Conservation (phyloP, 2,888 invertebrate species). For the Lasioglossum vierecki region DNA sequence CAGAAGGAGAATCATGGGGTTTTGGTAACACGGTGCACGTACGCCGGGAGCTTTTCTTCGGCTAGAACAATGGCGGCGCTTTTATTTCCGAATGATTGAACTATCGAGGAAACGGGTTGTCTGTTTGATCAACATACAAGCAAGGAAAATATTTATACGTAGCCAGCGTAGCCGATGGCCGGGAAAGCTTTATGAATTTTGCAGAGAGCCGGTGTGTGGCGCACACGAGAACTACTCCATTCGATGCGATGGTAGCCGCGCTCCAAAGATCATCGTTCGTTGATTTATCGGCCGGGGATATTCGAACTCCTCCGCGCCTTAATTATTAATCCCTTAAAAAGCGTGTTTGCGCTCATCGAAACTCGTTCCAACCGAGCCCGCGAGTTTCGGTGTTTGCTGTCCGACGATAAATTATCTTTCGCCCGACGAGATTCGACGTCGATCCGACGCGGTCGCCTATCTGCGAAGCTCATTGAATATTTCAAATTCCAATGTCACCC, state of each 20-base stretch:
- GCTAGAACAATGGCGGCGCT: not conserved
- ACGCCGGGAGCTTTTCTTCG: not conserved
- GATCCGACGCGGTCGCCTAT: slow-evolving; percentile 47
- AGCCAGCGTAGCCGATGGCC: not conserved
- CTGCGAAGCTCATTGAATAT: slow-evolving; percentile 59
- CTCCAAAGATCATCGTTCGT: slow-evolving; percentile 24
- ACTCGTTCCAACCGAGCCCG: slow-evolving; percentile 13
- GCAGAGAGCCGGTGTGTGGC: not conserved
- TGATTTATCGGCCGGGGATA: slow-evolving; percentile 33
- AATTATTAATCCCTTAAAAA: slow-evolving; percentile 44
- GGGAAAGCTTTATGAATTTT: slow-evolving; percentile 20
- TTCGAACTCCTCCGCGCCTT: slow-evolving; percentile 19
- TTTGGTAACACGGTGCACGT: slow-evolving; percentile 9
- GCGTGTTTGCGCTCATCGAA: slow-evolving; percentile 23
- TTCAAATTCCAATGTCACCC: slow-evolving; percentile 51
- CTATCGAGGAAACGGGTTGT: not conserved
- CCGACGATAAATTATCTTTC: slow-evolving; percentile 66
- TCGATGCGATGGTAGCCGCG: not conserved
- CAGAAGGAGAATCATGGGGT: not conserved
- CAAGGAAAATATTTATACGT: slow-evolving; percentile 29
- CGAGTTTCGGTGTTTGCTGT: slow-evolving; percentile 42
- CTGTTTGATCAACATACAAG: slow-evolving; percentile 7
- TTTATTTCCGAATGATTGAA: slow-evolving; percentile 20
- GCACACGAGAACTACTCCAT: slow-evolving; percentile 1
- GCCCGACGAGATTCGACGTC: slow-evolving; percentile 41